Base-by-base conservation (phyloP, 2,797 vertebrate species). In the Myiotriccus ornatus region DNA sequence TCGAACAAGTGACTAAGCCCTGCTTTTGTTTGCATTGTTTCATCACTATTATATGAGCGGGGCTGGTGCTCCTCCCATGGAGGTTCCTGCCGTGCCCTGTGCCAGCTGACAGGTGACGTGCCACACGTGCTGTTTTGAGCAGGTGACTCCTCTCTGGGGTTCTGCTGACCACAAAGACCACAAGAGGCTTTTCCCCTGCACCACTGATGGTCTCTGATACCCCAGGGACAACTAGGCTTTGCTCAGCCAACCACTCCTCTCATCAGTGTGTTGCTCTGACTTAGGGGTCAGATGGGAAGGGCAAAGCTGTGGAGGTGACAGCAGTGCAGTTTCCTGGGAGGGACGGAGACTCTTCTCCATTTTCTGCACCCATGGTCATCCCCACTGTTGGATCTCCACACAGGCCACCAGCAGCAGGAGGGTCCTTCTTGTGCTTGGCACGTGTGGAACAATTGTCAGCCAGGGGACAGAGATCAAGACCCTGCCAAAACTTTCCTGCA, bases 1-100 rank as follows among this genome's bases (percentile, higher is more conserved):
- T 94, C 3, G 5, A 89, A 47, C 64, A 62, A 94, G 84, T 97
- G 96, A 96, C 89, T 95, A 93, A 96, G 83, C 93, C 64, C 77
- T 44, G 49, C 21, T 94, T 87, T 91, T 89, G 83, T 88, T 90
- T 92, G 94, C 93, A 35, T 79, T 87, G 77, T 82, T 82, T 46
- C 56, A 17, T 89, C 43, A 27, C 82, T 86, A 4, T 62, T 88
- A 23, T 49, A 35, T 9, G 39, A 92, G 79, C 0, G 50, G 76
- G 37, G 68, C 78, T 82, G 77, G 10, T 73, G 19, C 68, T 91
- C 39, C 75, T 89, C 25, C 50, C 5, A 0, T 11, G 85, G 55
- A 90, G 80, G 39, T 43, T 62, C 84, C 74, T 82, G 63, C 89
- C 0, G 0, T 93, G 90, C 84, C 81, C 84, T 3, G 1, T 0